These are phyloP conservation scores for Amitus sp. DNA, from an alignment of 2,888 invertebrate genomes.

Conservation along the genomic window DNA sequence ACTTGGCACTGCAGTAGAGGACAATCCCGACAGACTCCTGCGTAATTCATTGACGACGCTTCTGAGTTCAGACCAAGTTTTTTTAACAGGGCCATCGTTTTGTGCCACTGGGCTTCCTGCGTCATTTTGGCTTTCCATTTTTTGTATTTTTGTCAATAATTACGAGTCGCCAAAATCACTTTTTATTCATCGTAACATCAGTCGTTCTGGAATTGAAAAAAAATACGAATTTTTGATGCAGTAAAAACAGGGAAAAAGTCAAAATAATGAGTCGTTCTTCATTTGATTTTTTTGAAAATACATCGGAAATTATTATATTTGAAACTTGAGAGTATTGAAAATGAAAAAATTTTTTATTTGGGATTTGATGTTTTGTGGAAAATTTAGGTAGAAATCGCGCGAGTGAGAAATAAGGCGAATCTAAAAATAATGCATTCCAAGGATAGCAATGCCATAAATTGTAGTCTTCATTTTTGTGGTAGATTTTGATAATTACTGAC, in stretches of 20 bases:
- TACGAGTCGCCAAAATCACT: constrained; percentile 18
- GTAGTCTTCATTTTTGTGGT: neutral
- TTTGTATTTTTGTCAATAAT: no score
- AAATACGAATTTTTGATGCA: neutral
- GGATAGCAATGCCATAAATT: constrained; percentile 8
- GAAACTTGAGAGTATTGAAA: neutral
- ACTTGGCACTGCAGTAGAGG: constrained; percentile 81
- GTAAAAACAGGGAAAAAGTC: neutral
- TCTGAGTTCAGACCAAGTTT: constrained; percentile 83
- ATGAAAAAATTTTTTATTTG: no score
- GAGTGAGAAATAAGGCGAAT: constrained; percentile 8
- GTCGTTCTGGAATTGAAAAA: constrained; percentile 7
- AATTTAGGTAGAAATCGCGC: no score
- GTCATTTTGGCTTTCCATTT: constrained; percentile 28
- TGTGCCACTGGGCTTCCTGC: constrained; percentile 2
- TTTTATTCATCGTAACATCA: constrained; percentile 18
- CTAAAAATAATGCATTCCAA: constrained; percentile 30
- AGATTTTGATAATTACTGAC: neutral
- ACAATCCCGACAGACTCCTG: constrained; percentile 80
- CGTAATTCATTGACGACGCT: constrained; percentile 84
- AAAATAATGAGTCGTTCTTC: no score
- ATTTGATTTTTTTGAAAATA: no score
- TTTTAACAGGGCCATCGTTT: constrained; percentile 35
- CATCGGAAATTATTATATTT: neutral
- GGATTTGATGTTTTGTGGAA: no score